A percentile compares a stretch with the other conserved stretches of the same genome.
Conservation (phyloP, 1,140 invertebrate species). For the Copidosoma floridanum region DNA sequence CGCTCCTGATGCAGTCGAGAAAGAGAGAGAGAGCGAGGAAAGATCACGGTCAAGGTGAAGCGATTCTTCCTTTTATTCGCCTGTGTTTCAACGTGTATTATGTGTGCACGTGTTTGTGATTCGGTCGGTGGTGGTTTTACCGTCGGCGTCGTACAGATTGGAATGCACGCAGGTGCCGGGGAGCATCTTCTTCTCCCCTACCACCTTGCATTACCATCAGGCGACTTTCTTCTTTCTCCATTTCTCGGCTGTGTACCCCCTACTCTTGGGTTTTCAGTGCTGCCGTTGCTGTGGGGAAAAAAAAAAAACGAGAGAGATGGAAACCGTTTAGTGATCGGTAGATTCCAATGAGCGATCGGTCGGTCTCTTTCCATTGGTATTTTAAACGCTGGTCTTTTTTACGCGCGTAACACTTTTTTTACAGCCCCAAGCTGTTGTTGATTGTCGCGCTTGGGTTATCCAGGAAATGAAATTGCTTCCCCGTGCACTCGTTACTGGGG, state of each 20-base stretch:
- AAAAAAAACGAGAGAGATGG: conserved; percentile 29
- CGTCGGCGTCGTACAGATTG: conserved; percentile 48
- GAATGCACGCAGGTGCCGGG: conserved; percentile 54
- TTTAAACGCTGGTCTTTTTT: no score
- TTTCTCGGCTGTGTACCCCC: conserved; percentile 37
- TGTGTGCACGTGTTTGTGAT: not conserved
- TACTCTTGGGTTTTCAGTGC: no score
- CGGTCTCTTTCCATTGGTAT: no score
- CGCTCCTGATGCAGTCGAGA: not conserved
- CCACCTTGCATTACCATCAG: conserved; percentile 31
- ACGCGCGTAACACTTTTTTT: no score
- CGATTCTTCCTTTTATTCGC: conserved; percentile 25
- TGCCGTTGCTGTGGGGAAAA: no score
- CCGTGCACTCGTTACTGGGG: no score
- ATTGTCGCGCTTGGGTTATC: no score
- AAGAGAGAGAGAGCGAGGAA: conserved; percentile 20
- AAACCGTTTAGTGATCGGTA: conserved; percentile 29
- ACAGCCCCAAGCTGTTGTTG: no score
- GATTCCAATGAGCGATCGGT: no score
- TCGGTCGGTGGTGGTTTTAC: conserved; percentile 52
- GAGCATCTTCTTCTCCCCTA: conserved; percentile 14
- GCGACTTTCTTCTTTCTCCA: conserved; percentile 50
- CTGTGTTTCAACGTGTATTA: not conserved
- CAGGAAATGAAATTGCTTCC: no score
- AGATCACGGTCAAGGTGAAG: conserved; percentile 47